A percentile compares a stretch with the other conserved stretches of the same genome.
Evolutionary conservation across 30 jellyfish, hydroid and myxozoan species (phyloP).

Genomic region (Phacellophora camtschatica): DNA sequence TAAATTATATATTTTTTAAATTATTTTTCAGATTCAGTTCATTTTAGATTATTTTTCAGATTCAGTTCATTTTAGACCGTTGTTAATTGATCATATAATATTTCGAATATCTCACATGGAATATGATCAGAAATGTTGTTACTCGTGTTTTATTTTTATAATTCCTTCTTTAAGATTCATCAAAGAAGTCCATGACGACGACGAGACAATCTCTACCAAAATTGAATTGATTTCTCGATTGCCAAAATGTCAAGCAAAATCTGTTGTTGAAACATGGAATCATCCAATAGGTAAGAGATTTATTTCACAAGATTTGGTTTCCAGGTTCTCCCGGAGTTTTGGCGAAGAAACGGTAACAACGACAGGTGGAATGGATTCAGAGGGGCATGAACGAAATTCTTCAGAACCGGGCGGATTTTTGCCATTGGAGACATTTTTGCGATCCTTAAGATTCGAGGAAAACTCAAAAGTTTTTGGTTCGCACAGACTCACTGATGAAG

Average conservation of each 20-base stretch:
- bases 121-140: too few relatives aligned
- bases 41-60: too few relatives aligned
- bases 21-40: too few relatives aligned
- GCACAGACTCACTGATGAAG: slow-evolving; percentile 23
- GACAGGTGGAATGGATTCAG: neutral
- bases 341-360: neutral
- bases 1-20: too few relatives aligned
- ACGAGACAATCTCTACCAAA: slow-evolving; percentile 36
- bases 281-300: slow-evolving; percentile 65
- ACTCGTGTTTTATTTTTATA: too few relatives aligned
- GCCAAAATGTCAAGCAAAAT: slow-evolving; percentile 51
- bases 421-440: slow-evolving; percentile 54
- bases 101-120: too few relatives aligned
- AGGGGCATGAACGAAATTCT: neutral
- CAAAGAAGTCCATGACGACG: slow-evolving; percentile 59
- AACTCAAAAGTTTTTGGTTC: slow-evolving; percentile 8
- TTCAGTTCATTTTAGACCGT: too few relatives aligned
- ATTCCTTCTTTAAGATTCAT: too few relatives aligned
- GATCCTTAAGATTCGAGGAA: slow-evolving; percentile 12
- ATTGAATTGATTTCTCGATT: slow-evolving; percentile 46
- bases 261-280: slow-evolving; percentile 45
- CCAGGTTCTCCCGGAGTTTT: slow-evolving; percentile 10
- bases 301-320: slow-evolving; percentile 48
- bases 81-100: too few relatives aligned
- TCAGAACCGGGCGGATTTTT: slow-evolving; percentile 14